These are phyloP conservation scores for Drosophila athabasca DNA, from an alignment of 1,140 invertebrate genomes.

Conservation along the genomic window DNA sequence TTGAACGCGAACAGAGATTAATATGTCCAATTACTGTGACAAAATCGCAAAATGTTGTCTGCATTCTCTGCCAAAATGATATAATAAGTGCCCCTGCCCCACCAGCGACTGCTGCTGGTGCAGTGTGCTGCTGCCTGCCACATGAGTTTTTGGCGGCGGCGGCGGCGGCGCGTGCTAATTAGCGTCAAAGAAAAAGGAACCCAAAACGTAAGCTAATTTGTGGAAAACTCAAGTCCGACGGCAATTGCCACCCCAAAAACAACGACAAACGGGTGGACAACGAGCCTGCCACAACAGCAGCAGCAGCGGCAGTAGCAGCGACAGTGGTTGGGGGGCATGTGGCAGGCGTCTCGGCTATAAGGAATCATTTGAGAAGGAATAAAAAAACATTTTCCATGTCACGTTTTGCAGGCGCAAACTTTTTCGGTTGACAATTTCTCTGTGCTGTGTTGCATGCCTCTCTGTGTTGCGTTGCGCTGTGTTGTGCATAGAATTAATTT, in stretches of 20 bases:
- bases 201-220: slow-evolving; percentile 77
- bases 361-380: too few relatives aligned
- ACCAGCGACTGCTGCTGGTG: slow-evolving; percentile 2
- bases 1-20: slow-evolving; percentile 81
- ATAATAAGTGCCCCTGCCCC: slow-evolving; percentile 64
- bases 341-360: too few relatives aligned
- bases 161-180: slow-evolving; percentile 78
- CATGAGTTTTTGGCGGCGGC: slow-evolving; percentile 46
- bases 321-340: not conserved
- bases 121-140: slow-evolving; percentile 1
- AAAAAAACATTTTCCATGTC: slow-evolving; percentile 76
- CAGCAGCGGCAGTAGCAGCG: too few relatives aligned
- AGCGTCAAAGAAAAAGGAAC: slow-evolving; percentile 68
- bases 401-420: slow-evolving; percentile 70
- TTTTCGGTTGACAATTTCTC: slow-evolving; percentile 68
- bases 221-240: slow-evolving; percentile 59
- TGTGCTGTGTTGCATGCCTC: slow-evolving; percentile 42
- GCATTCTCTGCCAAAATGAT: slow-evolving; percentile 72
- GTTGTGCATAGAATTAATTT: slow-evolving; percentile 78
- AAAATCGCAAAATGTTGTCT: slow-evolving; percentile 83
- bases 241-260: slow-evolving; percentile 40
- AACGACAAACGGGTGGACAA: slow-evolving; percentile 20
- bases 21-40: slow-evolving; percentile 84
- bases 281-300: slow-evolving; percentile 6
- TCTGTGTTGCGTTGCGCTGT: slow-evolving; percentile 28